Conservation (phyloP, 1,140 invertebrate species). For the Galendromus occidentalis region DNA sequence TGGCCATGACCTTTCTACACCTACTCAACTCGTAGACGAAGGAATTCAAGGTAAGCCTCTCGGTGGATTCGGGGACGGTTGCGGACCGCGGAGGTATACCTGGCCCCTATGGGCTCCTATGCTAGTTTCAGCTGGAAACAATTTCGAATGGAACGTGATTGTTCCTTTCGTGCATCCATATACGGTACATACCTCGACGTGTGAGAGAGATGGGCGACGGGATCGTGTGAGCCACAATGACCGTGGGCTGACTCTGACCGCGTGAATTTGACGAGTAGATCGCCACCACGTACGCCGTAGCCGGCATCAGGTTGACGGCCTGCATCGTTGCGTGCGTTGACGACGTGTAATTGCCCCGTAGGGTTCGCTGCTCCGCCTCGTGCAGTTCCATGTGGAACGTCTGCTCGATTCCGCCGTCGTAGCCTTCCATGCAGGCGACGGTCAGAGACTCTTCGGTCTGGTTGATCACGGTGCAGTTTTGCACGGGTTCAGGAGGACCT, state of each 20-base stretch:
- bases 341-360: conserved; percentile 17
- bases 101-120: too few species aligned
- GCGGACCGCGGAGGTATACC: too few species aligned
- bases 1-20: too few species aligned
- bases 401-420: conserved; percentile 60
- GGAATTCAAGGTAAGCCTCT: too few species aligned
- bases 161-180: too few species aligned
- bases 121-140: too few species aligned
- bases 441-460: conserved; percentile 32
- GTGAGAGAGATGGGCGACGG: conserved; percentile 17
- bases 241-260: conserved; percentile 38
- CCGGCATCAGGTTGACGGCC: conserved; percentile 14
- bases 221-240: conserved; percentile 16
- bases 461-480: conserved; percentile 21
- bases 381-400: conserved; percentile 59
- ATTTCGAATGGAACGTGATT: too few species aligned
- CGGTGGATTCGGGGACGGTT: too few species aligned
- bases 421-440: conserved; percentile 51
- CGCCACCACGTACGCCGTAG: conserved; percentile 26
- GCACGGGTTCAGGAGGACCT: conserved; percentile 23
- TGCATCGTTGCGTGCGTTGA: conserved; percentile 17
- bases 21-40: too few species aligned
- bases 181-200: conserved; percentile 14
- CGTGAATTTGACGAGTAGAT: conserved; percentile 47
- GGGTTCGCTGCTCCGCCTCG: conserved; percentile 34